Evolutionary conservation across 1,140 invertebrate genomes (phyloP), one percentile per base, ranked within the genome.

Genomic region (Habropoda laboriosa): DNA sequence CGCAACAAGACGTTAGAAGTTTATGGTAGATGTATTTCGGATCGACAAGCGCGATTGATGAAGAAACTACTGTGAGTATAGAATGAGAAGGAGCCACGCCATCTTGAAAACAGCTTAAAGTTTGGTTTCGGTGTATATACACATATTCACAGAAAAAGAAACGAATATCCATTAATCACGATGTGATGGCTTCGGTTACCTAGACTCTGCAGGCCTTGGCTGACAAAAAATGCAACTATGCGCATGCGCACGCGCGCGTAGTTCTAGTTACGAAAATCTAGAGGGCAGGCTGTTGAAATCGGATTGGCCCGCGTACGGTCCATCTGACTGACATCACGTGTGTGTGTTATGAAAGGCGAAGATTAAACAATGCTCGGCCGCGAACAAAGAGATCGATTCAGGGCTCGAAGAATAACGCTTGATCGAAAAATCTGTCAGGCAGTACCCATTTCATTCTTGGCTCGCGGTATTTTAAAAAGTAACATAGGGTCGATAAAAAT

Each of bases 301-400:
- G 18, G 42, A 49, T 49, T 30, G 21, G 16, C 24, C 4, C 45
- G 27, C 6, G 30, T 3, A 27, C 35, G 16, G 18, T n/a, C 35
- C 24, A 12, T 30, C 55, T 51, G 42, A 32, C 40, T 13, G 27
- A 53, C n/a, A 30, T 49, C 27, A 10, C 21, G 35, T 35, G 18
- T 16, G 42, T 61, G 18, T 16, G 42, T 61, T 61, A 47, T 24
- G 32, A 72, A 78, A 32, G 42, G 35, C n/a, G 67, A 38, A 47
- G 64, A 72, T 60, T 79, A 79, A 70, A 70, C 68, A 61, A 79
- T 45, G 55, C 35, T 35, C 45, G n/a, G 21, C 12, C 2, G 24
- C 18, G 32, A 53, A 63, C 45, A 72, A 47, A 42, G 57, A 42
- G 7, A 1, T 58, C 45, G 57, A 72, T 61, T 78, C 57, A 13